Base-by-base conservation (phyloP, 2,888 invertebrate species). In the Toxonevra muliebris region DNA sequence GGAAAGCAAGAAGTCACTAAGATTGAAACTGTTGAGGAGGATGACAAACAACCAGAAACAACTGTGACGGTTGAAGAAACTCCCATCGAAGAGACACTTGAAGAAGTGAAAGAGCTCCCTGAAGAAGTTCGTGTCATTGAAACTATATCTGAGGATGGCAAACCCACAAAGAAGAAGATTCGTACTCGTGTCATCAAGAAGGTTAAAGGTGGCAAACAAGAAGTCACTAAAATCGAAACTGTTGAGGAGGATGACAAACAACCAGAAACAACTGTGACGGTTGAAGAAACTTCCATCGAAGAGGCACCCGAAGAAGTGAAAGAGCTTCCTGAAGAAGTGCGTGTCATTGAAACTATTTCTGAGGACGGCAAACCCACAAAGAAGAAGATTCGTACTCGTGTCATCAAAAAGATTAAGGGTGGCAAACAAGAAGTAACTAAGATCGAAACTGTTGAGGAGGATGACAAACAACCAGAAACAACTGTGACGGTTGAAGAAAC, bases 1-100 rank as follows among this genome's bases (percentile, higher is more conserved):
- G 63, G n/a, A 11, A 68, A 63, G 19, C 67, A 68, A 55, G 67
- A 68, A 63, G 67, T 68, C 54, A 63, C 67, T 1, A 68, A 68
- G 48, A 68, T 68, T 12, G 59, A 68, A 19, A 68, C 67, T 1
- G 67, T 68, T 1, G 67, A 68, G 54, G 67, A 68, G 40, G 67
- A 68, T 63, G 67, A 63, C 15, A 68, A 68, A 17, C 45, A 63
- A 45, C 67, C 67, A 2, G 63, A 60, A 59, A 68, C 67, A 2
- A 68, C 63, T 12, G 67, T 68, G 12, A 63, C 67, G 10, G 63
- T 67, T 19, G 67, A 67, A 12, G 67, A 63, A 53, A 59, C 53
- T 54, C 58, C 63, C 11, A 12, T 59, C 41, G 67, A 67, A 45
- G 59, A 58, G 43, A 30, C 42, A 12, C 58, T 42, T 10, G 67